phyloP scores from a whole-genome alignment of 2,113 vertebrate species.

The Dipodomys ordii region DNA sequence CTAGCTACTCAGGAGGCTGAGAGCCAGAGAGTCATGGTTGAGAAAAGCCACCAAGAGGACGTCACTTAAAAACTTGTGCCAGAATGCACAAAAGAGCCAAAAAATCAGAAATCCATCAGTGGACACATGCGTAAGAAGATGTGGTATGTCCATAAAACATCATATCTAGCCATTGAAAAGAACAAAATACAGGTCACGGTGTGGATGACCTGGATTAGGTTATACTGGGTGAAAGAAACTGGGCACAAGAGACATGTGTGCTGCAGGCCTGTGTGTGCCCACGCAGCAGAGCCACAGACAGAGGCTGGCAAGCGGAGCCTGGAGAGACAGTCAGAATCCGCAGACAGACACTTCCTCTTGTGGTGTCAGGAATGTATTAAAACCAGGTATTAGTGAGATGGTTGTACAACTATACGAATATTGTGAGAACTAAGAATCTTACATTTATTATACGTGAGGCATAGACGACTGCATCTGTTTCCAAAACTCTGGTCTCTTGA shows the following conservation, averaged over 20 bases:
- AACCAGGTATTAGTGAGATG: not conserved
- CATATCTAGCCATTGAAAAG: not conserved
- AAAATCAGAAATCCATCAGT: not conserved
- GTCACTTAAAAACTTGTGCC: not conserved
- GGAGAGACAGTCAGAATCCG: no score
- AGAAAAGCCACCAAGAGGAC: no score
- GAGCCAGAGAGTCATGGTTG: no score
- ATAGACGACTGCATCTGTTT: not conserved
- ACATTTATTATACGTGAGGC: not conserved
- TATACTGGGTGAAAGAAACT: no score
- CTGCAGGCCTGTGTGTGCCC: fast-evolving
- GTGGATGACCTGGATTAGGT: no score
- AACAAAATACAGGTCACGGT: fast-evolving
- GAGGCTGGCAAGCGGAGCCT: not conserved
- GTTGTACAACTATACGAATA: fast-evolving
- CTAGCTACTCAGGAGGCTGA: not conserved
- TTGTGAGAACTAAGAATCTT: not conserved
- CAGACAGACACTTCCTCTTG: fast-evolving
- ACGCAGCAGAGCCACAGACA: not conserved
- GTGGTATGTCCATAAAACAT: not conserved
- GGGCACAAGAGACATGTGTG: fast-evolving
- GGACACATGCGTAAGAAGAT: not conserved
- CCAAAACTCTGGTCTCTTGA: not conserved
- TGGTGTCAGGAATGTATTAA: not conserved
- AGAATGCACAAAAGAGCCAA: no score